Base-by-base conservation (phyloP, 2,888 invertebrate species). In the Drosophila ochracea region DNA sequence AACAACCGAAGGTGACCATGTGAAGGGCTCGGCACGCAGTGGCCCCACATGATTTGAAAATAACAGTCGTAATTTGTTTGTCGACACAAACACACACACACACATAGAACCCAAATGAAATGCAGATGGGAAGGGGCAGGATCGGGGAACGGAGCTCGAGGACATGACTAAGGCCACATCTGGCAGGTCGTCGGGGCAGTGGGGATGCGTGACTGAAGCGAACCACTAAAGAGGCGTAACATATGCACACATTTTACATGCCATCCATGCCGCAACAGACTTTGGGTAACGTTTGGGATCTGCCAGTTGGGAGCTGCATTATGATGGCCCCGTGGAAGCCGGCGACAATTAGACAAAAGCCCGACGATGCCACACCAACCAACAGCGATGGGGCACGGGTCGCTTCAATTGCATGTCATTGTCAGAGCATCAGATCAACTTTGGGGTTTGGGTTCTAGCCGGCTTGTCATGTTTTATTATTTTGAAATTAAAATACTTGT, bases 41-140 rank as follows among this genome's bases (percentile, higher is more conserved):
- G 71, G 73, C 72, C 86, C 86, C 89, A 85, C 82, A 90, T 90
- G 90, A 87, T 90, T 90, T 87, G 83, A 87, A 79, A 88, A 90
- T 82, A 80, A 77, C 90, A 89, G 82, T 82, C 76, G 89, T 87
- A 87, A 87, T 87, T 90, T 87, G 90, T 87, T 89, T 83, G 82
- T 71, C 81, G 83, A 80, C 90, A 82, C 68, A 71, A 25, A 70
- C 66, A 71, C 4, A 74, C 52, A 59, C 68, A 71, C 30, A 35
- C 33, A 33, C 13, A n/a, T n/a, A n/a, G n/a, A n/a, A n/a, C n/a
- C n/a, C n/a, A 35, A 53, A 53, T 21, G 35, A 55, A 55, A 55
- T 35, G 33, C 16, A 3, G 25, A 25, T 16, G 25, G 16, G 25
- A 53, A 35, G 33, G 52, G 58, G 21, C 25, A 28, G 52, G 35